phyloP scores from a whole-genome alignment of 2,797 vertebrate species.

The Euphonia xanthogaster region DNA sequence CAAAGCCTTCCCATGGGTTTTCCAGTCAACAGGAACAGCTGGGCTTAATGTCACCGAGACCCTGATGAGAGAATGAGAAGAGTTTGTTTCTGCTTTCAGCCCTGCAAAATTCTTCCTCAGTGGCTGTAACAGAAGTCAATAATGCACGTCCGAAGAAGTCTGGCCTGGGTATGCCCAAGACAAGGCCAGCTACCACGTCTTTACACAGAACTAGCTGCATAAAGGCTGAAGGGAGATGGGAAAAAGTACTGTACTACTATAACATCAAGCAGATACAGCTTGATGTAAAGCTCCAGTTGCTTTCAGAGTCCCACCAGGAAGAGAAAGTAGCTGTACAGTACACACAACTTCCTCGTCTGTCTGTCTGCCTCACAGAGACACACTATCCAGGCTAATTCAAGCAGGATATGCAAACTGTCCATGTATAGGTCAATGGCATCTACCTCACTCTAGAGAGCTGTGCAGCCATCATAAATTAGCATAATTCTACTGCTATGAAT shows the following conservation, averaged over 20 bases:
- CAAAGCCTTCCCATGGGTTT: background rate
- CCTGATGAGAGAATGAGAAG: background rate
- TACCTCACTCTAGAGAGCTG: background rate
- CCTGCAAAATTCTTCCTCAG: background rate
- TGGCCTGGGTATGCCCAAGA: background rate
- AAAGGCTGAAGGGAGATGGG: background rate
- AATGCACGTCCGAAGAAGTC: background rate
- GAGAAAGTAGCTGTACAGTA: background rate
- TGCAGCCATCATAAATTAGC: background rate
- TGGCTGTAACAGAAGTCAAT: background rate
- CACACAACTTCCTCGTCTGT: background rate
- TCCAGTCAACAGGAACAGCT: background rate
- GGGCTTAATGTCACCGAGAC: background rate
- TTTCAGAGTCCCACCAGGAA: background rate
- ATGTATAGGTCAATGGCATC: background rate
- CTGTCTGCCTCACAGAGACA: background rate
- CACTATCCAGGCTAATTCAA: background rate
- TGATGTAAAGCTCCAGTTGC: background rate
- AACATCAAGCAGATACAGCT: background rate
- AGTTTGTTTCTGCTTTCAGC: background rate
- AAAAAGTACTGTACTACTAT: background rate
- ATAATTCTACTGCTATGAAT: background rate
- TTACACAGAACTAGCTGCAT: background rate
- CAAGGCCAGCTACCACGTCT: background rate
- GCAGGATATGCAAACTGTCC: background rate